A percentile compares a stretch with the other conserved stretches of the same genome.
Conservation (phyloP, 1,140 invertebrate genomes). For the Hestina assimilis region DNA sequence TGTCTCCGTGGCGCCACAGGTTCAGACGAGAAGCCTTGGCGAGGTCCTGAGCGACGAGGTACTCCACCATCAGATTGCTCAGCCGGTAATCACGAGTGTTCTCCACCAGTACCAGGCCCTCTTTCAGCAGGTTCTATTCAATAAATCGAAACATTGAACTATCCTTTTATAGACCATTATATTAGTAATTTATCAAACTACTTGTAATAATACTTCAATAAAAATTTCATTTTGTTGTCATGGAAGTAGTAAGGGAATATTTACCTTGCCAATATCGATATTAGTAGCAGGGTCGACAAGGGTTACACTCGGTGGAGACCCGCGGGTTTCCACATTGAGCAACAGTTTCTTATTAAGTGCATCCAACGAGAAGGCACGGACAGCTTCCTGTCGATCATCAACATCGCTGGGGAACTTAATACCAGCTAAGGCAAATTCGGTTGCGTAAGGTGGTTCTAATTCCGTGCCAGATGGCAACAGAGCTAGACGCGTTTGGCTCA, state of each 20-base stretch:
- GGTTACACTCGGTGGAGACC: constrained; percentile 83
- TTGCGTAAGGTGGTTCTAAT: constrained; percentile 88
- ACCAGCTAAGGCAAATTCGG: constrained; percentile 91
- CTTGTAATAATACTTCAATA: too few species aligned
- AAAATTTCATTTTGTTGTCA: not conserved
- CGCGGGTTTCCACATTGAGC: constrained; percentile 85
- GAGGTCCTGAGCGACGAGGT: constrained; percentile 89
- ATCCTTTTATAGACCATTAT: too few species aligned
- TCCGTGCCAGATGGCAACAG: constrained; percentile 88
- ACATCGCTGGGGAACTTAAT: constrained; percentile 90
- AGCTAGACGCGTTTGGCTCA: constrained; percentile 82
- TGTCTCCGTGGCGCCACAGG: constrained; percentile 98
- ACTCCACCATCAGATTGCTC: constrained; percentile 89
- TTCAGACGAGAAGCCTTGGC: constrained; percentile 91
- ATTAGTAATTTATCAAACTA: too few species aligned
- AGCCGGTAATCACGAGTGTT: constrained; percentile 89
- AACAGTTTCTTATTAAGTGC: constrained; percentile 84
- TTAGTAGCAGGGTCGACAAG: constrained; percentile 85
- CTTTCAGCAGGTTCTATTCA: constrained; percentile 83
- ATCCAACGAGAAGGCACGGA: constrained; percentile 83
- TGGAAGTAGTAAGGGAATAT: not conserved
- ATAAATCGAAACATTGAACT: not conserved
- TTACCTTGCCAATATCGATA: constrained; percentile 88
- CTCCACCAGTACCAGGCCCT: constrained; percentile 92
- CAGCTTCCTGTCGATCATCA: constrained; percentile 87